Conservation (phyloP, 2,888 invertebrate genomes). For the Prosopocoilus inquinatus region DNA sequence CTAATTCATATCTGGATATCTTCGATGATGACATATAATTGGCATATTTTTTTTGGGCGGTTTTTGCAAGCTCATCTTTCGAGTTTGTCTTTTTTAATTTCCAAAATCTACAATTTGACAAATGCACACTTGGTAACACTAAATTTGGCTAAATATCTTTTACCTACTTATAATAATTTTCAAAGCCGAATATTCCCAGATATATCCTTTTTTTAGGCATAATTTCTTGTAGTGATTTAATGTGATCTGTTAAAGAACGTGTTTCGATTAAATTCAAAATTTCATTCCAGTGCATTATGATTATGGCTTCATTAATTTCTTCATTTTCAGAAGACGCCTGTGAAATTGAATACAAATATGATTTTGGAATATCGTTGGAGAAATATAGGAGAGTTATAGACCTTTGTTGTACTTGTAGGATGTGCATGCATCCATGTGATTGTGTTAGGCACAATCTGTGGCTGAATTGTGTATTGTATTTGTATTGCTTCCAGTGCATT, state of each 20-base stretch:
- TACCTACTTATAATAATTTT: constrained; percentile 43
- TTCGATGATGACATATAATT: constrained; percentile 32
- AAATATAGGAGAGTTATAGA: constrained; percentile 1
- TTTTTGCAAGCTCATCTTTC: constrained; percentile 20
- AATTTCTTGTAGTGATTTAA: constrained; percentile 39
- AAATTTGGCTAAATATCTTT: no score
- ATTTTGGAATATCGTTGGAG: no score
- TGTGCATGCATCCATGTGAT: constrained; percentile 46
- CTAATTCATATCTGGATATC: constrained; percentile 45
- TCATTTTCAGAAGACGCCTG: constrained; percentile 28
- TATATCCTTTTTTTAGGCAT: constrained; percentile 40
- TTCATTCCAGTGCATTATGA: constrained; percentile 48
- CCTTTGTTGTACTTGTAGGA: constrained; percentile 37
- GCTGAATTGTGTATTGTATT: constrained; percentile 37
- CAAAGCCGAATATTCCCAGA: constrained; percentile 47
- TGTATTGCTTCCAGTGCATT: constrained; percentile 36
- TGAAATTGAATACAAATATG: constrained; percentile 26
- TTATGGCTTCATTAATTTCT: constrained; percentile 43
- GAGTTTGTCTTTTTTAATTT: constrained; percentile 14
- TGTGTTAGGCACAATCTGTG: constrained; percentile 44
- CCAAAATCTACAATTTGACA: constrained; percentile 10
- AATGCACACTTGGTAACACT: neutral
- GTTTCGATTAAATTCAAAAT: constrained; percentile 42
- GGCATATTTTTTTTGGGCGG: constrained; percentile 28
- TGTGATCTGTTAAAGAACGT: constrained; percentile 38